Evolutionary conservation across 2,113 vertebrate species (phyloP).

Genomic region (Cynocephalus volans): DNA sequence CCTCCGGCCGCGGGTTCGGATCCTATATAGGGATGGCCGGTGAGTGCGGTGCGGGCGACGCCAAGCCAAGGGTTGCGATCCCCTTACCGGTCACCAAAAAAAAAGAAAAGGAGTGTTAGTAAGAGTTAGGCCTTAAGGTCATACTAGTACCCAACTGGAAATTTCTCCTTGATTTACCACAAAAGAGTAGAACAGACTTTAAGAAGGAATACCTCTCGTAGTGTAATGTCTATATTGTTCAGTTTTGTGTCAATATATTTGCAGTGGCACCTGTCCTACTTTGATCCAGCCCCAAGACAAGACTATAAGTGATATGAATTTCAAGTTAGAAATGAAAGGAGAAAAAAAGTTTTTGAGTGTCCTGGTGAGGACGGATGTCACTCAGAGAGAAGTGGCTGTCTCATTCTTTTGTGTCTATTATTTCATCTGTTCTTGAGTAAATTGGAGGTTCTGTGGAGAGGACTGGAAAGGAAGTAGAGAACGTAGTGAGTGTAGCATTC

Average conservation of each 20-base stretch:
- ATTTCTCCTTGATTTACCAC: neutral
- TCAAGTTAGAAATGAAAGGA: neutral
- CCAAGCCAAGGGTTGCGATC: no score
- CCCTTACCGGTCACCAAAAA: no score
- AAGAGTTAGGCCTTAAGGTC: neutral
- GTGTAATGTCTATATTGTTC: neutral
- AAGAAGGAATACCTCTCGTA: fast-evolving
- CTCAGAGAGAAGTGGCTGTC: neutral
- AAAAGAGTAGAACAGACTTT: neutral
- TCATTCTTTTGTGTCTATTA: neutral
- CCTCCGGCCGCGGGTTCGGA: no score
- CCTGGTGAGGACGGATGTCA: neutral
- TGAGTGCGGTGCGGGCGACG: no score
- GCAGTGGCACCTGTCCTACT: no score
- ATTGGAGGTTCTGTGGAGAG: neutral
- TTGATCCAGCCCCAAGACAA: neutral
- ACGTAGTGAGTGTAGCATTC: fast-evolving
- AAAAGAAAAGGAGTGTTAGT: neutral
- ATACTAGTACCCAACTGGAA: neutral
- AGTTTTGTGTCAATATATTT: neutral
- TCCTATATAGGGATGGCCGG: no score
- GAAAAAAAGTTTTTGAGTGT: neutral
- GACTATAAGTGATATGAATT: neutral
- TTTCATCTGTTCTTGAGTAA: neutral
- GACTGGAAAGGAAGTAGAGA: neutral